Evolutionary conservation across 64 coral and sea anemone species (phyloP).

Genomic region (Montipora sp.): DNA sequence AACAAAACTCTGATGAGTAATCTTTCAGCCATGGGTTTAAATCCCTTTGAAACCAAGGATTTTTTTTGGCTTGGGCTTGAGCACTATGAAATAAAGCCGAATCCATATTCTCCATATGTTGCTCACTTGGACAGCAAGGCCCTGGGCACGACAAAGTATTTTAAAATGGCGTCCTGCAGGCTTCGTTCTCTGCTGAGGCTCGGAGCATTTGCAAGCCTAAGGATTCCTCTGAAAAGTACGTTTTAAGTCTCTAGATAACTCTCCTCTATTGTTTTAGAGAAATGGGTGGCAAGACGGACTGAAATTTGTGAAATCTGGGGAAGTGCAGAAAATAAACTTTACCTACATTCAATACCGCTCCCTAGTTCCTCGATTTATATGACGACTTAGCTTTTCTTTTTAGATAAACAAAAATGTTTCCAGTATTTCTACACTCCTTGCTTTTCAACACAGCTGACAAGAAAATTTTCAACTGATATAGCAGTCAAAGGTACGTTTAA

Average conservation of each 20-base stretch:
- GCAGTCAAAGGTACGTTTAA: constrained; percentile 20
- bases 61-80: too few relatives aligned
- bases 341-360: not conserved
- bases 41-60: too few relatives aligned
- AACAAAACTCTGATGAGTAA: too few relatives aligned
- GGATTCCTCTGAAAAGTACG: constrained; percentile 27
- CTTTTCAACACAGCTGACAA: not conserved
- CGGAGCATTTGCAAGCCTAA: constrained; percentile 33
- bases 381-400: not conserved
- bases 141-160: not conserved
- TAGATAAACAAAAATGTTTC: constrained; percentile 19
- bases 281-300: not conserved
- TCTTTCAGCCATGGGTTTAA: too few relatives aligned
- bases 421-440: not conserved
- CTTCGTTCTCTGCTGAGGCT: constrained; percentile 40
- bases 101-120: too few relatives aligned
- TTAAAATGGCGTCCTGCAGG: constrained; percentile 73
- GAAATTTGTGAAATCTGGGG: not conserved
- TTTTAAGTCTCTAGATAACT: not conserved
- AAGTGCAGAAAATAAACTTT: not conserved
- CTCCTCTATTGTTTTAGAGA: not conserved
- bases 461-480: constrained; percentile 29
- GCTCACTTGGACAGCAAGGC: too few relatives aligned
- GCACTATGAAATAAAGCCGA: too few relatives aligned
- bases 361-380: too few relatives aligned